Base-by-base conservation (phyloP, 2,113 vertebrate genomes). In the Phrynosoma platyrhinos region DNA sequence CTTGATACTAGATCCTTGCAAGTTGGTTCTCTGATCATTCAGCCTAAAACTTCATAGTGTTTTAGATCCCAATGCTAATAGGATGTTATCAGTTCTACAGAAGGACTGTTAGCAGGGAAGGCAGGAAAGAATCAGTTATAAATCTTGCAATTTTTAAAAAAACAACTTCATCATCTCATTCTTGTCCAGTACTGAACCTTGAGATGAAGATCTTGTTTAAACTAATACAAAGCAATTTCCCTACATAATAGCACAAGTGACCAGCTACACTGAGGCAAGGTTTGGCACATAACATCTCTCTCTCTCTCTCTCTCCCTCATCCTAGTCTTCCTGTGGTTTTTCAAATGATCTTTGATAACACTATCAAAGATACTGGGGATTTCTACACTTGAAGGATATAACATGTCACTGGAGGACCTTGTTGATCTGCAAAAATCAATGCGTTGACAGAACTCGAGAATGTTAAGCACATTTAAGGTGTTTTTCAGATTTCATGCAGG, bases 401-500 rank as follows among this genome's bases (percentile, higher is more conserved):
- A 81, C n/a, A 40, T 30, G 30, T 72, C 32, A 55, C 27, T 71
- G 12, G 53, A 89, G 42, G 18, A 68, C n/a, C 47, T 36, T 18
- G 16, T 85, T 89, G 75, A 74, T 81, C 42, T 68, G 23, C 21
- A 52, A 64, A 90, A 86, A 90, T 79, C 47, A 83, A 20, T 76
- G 64, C 64, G 32, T 75, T 72, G 32, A 72, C 23, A 78, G 80
- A 83, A 40, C 64, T 71, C 32, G 18, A 84, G 52, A 78, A 25
- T 84, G 72, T 83, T 79, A 79, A 88, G 75, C 32, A 30, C 27
- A 64, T 69, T 79, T 66, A 75, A 87, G 72, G 79, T 87, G 74
- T 83, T 86, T 62, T 89, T 79, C 74, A 87, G 79, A 86, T 78
- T 72, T 62, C 55, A 71, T 79, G 69, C 84, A 90, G 84, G 80